Evolutionary conservation across 2,888 invertebrate species (phyloP).

Genomic region (Ectemnius cavifrons): DNA sequence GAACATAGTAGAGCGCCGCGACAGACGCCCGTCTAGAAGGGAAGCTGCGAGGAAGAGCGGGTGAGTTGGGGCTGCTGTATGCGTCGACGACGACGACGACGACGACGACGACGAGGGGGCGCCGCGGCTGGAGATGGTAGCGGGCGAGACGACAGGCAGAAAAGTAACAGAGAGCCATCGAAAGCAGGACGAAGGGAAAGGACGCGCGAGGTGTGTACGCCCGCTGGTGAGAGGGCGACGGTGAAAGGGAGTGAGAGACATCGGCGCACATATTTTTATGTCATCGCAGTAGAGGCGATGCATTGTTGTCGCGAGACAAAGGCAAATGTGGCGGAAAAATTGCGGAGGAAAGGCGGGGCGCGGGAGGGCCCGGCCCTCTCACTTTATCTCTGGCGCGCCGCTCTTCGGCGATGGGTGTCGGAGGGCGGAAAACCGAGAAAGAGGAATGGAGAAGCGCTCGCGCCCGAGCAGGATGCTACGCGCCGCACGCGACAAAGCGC

Average conservation of each 20-base stretch:
- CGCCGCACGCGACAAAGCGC: constrained; percentile 62
- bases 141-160: constrained; percentile 37
- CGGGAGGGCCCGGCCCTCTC: constrained; percentile 50
- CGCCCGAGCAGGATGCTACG: constrained; percentile 46
- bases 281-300: constrained; percentile 73
- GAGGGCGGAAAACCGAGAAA: constrained; percentile 43
- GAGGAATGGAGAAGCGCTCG: constrained; percentile 13
- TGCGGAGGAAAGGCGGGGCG: constrained; percentile 71
- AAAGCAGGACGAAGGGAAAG: constrained; percentile 33
- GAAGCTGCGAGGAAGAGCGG: constrained; percentile 18
- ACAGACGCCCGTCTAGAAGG: constrained; percentile 47
- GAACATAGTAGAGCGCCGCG: constrained; percentile 5
- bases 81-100: not conserved
- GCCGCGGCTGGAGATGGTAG: constrained; percentile 42
- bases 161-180: constrained; percentile 45
- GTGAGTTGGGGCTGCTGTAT: not conserved
- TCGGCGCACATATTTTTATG: constrained; percentile 76
- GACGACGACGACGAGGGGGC: not conserved
- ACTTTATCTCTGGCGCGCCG: not conserved
- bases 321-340: constrained; percentile 76
- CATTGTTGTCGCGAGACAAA: constrained; percentile 79
- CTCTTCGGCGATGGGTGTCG: constrained; percentile 45
- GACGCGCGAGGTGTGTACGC: constrained; percentile 26
- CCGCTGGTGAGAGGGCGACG: constrained; percentile 22
- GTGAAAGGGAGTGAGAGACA: constrained; percentile 52